Conservation (phyloP, 2,797 vertebrate genomes). For the Labeo calbasu region DNA sequence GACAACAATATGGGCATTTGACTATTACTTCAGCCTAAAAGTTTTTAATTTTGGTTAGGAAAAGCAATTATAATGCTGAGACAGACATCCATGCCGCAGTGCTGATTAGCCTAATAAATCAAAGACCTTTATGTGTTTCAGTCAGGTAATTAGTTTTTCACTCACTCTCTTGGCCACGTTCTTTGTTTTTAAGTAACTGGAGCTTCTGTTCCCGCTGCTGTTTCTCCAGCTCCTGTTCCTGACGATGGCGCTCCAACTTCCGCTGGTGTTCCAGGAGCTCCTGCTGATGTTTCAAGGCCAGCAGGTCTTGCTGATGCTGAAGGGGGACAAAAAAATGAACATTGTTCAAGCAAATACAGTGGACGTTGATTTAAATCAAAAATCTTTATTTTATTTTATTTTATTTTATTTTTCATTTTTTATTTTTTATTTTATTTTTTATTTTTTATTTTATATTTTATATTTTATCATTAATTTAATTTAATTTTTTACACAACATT, state of each 20-base stretch:
- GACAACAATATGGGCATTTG: not conserved
- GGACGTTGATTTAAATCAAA: not conserved
- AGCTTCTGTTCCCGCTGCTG: constrained; percentile 96
- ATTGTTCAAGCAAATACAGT: not conserved
- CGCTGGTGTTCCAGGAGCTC: constrained; percentile 96
- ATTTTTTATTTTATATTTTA: no score
- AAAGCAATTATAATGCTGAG: not conserved
- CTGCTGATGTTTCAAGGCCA: constrained; percentile 96
- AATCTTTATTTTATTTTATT: not conserved
- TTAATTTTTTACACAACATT: not conserved
- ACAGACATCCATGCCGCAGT: not conserved
- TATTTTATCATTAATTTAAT: no score
- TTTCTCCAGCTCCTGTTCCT: constrained; percentile 94
- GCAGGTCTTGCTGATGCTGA: constrained; percentile 95
- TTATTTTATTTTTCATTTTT: no score
- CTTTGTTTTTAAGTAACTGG: constrained; percentile 95
- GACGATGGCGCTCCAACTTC: constrained; percentile 92
- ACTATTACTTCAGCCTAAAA: not conserved
- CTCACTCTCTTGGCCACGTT: constrained; percentile 96
- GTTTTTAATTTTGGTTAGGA: not conserved
- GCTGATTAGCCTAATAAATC: constrained; percentile 3
- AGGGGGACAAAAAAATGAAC: not conserved
- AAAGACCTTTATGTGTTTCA: not conserved
- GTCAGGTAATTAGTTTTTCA: constrained; percentile 52
- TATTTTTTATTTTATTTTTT: no score